These are phyloP conservation scores for Thumatha senex DNA, from an alignment of 2,888 invertebrate genomes.

Conservation along the genomic window DNA sequence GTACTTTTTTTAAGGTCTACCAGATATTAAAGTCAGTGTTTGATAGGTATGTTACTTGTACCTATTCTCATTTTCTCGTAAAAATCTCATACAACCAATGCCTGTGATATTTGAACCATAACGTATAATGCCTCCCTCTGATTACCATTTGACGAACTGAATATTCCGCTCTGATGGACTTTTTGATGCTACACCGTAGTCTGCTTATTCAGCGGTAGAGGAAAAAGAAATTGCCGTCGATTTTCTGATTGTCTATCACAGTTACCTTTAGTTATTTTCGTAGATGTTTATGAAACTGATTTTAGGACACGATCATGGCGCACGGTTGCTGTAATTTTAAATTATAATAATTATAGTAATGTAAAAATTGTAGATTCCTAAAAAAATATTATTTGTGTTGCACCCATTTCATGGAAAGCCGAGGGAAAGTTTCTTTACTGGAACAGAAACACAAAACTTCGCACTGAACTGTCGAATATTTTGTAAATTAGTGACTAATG, in stretches of 20 bases:
- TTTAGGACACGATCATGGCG: no score
- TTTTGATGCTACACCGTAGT: slow-evolving; percentile 66
- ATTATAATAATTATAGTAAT: no score
- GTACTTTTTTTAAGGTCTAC: no score
- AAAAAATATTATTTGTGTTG: no score
- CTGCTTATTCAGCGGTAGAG: slow-evolving; percentile 54
- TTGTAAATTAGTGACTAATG: no score
- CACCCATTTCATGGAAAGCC: no score
- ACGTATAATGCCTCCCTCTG: slow-evolving; percentile 73
- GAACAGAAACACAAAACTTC: no score
- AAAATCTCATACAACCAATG: slow-evolving; percentile 55
- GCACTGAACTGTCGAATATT: no score
- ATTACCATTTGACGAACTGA: slow-evolving; percentile 80
- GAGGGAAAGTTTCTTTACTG: no score
- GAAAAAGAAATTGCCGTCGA: slow-evolving; percentile 60
- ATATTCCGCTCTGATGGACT: slow-evolving; percentile 74
- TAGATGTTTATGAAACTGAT: slow-evolving; percentile 46
- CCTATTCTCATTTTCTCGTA: slow-evolving; percentile 64
- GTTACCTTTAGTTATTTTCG: slow-evolving; percentile 30
- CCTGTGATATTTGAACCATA: slow-evolving; percentile 80
- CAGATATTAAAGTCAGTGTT: slow-evolving; percentile 26
- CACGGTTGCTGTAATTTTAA: no score
- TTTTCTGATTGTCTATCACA: slow-evolving; percentile 45
- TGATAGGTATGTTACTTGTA: slow-evolving; percentile 44
- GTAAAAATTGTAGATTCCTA: no score